Evolutionary conservation across 2,888 invertebrate genomes (phyloP), one percentile per base, ranked within the genome.

Genomic region (Poecilus cupreus): DNA sequence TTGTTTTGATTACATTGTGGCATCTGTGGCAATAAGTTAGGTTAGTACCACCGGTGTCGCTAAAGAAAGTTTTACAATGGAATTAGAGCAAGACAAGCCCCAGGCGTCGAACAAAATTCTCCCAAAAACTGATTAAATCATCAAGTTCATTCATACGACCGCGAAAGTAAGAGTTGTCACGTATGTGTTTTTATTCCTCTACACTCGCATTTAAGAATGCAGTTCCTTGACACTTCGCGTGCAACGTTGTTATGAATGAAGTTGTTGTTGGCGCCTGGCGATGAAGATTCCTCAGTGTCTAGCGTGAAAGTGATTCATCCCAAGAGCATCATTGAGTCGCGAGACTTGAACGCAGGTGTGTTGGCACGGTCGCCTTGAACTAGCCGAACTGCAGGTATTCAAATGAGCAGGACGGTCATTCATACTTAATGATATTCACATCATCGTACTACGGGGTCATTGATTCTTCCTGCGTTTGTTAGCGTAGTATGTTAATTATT

Each of bases 331-430:
- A 18, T 46, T 46, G 32, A 32, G 51, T 18, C 51, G 11, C n/a
- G 51, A 51, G 18, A 51, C 32, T 32, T 32, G 32, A 32, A 32
- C 32, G 8, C 32, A 32, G 32, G 32, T 32, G 32, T 32, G 32
- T 8, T 32, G 32, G 32, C 32, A 32, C 4, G 51, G 8, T 51
- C 18, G 51, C 51, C 51, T 51, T 51, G 51, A 51, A 51, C 51
- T 51, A 18, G 51, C 51, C 51, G 18, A 51, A 51, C 51, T 51
- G 51, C 51, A 51, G 10, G 51, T 51, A 51, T 51, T 51, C 18
- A 51, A 51, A 13, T 51, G 51, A 51, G 18, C 18, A n/a, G 32
- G 46, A 46, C 51, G 16, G 51, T 18, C 51, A 18, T 51, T 51
- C 51, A 51, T 4, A 18, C 18, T 13, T 51, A 51, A 51, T 51